Percentiles rank a stretch among this genome's conserved stretches.
phyloP scores from a whole-genome alignment of 2,797 vertebrate species.

The Oceanodroma leucorhoa region DNA sequence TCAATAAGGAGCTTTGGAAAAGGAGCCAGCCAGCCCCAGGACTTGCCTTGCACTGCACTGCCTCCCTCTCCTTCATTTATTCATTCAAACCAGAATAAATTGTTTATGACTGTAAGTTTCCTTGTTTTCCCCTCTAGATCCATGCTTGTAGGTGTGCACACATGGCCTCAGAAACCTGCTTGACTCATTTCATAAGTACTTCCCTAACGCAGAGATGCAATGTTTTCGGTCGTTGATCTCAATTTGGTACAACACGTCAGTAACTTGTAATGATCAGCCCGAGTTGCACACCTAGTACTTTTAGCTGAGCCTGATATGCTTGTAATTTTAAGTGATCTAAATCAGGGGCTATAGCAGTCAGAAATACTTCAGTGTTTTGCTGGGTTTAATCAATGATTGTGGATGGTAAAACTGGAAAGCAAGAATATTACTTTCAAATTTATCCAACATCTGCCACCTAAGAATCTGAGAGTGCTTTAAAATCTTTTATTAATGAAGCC shows the following conservation, averaged over 20 bases:
- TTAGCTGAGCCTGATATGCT: not conserved
- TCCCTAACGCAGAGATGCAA: not conserved
- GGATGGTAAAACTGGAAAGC: not conserved
- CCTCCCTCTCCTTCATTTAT: not conserved
- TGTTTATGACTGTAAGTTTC: not conserved
- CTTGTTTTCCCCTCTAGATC: not conserved
- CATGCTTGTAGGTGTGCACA: not conserved
- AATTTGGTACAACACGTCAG: not conserved
- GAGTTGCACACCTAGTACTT: not conserved
- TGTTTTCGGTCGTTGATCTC: not conserved
- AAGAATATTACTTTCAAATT: conserved; percentile 8
- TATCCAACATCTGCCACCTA: not conserved
- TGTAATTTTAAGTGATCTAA: conserved; percentile 18
- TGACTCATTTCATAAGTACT: not conserved
- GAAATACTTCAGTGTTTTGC: not conserved
- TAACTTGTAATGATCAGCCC: not conserved
- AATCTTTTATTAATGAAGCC: conserved; percentile 30
- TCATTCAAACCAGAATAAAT: not conserved
- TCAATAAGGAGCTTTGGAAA: not conserved
- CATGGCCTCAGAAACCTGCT: not conserved
- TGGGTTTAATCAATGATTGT: not conserved
- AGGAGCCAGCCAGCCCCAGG: not conserved
- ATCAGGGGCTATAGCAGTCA: not conserved
- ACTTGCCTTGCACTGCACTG: not conserved
- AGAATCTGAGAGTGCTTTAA: not conserved